Evolutionary conservation across 2,113 vertebrate species (phyloP).

Genomic region (Otocyon megalotis): DNA sequence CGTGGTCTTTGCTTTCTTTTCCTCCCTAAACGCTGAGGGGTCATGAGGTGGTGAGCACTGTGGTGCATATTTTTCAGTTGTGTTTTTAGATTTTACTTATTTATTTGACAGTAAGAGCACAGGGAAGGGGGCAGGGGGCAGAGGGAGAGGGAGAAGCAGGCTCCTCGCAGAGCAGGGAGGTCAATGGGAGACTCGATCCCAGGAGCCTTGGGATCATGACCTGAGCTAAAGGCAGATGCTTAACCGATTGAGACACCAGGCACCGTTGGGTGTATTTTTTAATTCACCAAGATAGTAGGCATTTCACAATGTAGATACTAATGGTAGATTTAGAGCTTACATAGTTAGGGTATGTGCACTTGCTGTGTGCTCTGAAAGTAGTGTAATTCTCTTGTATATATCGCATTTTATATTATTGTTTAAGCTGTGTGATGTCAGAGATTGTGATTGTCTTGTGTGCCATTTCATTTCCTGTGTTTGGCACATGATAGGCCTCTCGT

Average conservation of each 20-base stretch:
- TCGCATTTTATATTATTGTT: constrained; percentile 3
- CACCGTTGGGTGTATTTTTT: background rate
- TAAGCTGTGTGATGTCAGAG: background rate
- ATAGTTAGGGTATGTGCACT: background rate
- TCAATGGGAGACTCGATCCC: too few relatives aligned
- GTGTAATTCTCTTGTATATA: background rate
- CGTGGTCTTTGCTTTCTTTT: background rate
- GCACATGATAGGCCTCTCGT: background rate
- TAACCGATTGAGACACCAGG: too few relatives aligned
- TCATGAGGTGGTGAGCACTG: background rate
- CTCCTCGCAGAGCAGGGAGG: too few relatives aligned
- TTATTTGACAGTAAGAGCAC: too few relatives aligned
- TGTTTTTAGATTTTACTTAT: background rate
- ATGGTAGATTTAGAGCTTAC: background rate
- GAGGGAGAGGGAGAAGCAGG: too few relatives aligned
- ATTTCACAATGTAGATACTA: background rate
- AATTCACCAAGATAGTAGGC: background rate
- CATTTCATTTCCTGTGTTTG: constrained; percentile 51
- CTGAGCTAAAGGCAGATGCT: too few relatives aligned
- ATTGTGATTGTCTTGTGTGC: constrained; percentile 28
- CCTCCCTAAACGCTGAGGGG: background rate
- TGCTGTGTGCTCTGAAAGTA: background rate
- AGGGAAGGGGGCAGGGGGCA: too few relatives aligned
- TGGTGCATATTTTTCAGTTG: background rate
- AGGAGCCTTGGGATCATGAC: too few relatives aligned